Evolutionary conservation across 2,113 vertebrate genomes (phyloP).

Genomic region (Collichthys lucidus): DNA sequence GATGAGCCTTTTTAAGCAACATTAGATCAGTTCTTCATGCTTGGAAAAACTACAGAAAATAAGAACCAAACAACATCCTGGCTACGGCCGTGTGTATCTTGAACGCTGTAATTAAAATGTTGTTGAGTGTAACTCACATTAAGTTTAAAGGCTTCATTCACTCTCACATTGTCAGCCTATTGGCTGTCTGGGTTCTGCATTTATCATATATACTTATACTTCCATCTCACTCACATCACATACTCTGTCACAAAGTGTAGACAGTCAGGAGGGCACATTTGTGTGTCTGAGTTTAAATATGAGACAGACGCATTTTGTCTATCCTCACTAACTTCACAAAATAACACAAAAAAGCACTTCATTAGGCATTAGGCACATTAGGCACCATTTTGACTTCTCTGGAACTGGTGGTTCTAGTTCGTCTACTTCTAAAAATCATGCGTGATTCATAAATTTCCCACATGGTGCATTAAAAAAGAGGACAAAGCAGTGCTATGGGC

Average conservation of each 20-base stretch:
- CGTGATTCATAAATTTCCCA: background rate
- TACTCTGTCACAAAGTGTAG: background rate
- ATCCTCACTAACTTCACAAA: background rate
- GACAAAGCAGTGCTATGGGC: constrained; percentile 18
- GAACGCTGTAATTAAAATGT: background rate
- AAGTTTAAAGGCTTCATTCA: background rate
- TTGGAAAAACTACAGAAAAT: background rate
- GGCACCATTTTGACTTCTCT: background rate
- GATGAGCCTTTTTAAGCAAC: background rate
- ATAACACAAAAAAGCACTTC: constrained; percentile 1
- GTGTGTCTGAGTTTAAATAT: background rate
- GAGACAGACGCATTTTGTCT: background rate
- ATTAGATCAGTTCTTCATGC: background rate
- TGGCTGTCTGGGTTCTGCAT: background rate
- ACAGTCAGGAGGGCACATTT: background rate
- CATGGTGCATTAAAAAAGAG: constrained; percentile 1
- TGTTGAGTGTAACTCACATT: background rate
- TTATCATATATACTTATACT: background rate
- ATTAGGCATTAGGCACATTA: background rate
- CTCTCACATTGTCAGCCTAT: background rate
- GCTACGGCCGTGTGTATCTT: background rate
- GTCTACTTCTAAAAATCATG: background rate
- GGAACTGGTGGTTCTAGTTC: background rate
- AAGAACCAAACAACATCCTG: background rate
- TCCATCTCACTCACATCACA: background rate